Percentiles rank a stretch among this genome's conserved stretches.
phyloP scores from a whole-genome alignment of 2,888 invertebrate species.

The Caenorhabditis sp. region DNA sequence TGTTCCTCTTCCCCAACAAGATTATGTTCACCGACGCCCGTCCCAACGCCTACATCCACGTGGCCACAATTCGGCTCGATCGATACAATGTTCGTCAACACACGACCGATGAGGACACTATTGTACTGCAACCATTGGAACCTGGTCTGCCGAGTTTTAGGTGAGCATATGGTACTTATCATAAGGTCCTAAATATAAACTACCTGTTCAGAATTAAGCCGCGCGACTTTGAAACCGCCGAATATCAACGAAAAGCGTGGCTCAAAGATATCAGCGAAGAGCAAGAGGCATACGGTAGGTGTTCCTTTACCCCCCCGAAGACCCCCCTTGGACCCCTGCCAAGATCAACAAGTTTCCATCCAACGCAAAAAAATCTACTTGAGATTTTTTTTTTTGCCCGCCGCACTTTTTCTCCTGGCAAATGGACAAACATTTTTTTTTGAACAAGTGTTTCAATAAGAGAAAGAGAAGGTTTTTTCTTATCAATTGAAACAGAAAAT shows the following conservation, averaged over 20 bases:
- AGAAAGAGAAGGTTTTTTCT: too few species aligned
- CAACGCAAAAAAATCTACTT: too few species aligned
- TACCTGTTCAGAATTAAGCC: slow-evolving; percentile 56
- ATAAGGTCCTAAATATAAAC: neutral
- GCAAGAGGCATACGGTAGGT: slow-evolving; percentile 69
- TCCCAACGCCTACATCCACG: slow-evolving; percentile 68
- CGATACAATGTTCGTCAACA: slow-evolving; percentile 71
- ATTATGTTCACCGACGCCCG: slow-evolving; percentile 64
- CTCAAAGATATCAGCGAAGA: slow-evolving; percentile 72
- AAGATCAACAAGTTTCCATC: too few species aligned
- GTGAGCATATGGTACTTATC: too few species aligned
- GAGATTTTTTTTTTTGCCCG: too few species aligned
- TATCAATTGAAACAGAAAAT: too few species aligned
- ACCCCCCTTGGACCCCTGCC: too few species aligned
- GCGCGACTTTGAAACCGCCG: slow-evolving; percentile 51
- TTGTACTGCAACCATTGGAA: slow-evolving; percentile 65
- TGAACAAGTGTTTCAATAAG: too few species aligned
- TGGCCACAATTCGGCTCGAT: slow-evolving; percentile 71
- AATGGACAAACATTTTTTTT: too few species aligned
- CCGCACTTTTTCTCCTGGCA: too few species aligned
- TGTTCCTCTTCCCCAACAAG: slow-evolving; percentile 71
- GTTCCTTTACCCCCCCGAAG: too few species aligned
- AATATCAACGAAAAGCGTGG: slow-evolving; percentile 72
- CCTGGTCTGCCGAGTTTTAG: slow-evolving; percentile 61
- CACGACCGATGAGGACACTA: slow-evolving; percentile 69